phyloP scores from a whole-genome alignment of 1,140 invertebrate species.

The Meloidogyne exigua region DNA sequence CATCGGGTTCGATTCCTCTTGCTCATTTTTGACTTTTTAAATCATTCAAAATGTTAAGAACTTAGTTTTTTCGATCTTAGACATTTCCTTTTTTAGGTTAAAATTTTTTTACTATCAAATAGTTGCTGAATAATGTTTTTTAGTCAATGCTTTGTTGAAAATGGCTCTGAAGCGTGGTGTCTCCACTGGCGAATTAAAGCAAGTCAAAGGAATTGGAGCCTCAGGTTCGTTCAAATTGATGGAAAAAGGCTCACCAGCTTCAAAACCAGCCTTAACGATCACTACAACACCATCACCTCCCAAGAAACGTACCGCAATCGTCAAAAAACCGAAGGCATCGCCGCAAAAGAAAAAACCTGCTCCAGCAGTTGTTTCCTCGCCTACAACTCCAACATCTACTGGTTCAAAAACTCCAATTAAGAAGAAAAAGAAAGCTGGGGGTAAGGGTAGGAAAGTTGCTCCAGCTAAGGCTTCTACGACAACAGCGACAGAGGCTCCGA shows the following conservation, averaged over 20 bases:
- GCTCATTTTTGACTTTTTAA: not conserved
- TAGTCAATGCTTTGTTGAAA: slow-evolving; percentile 38
- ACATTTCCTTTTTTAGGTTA: too few species aligned
- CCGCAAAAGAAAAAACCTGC: slow-evolving; percentile 1
- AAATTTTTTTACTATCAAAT: too few species aligned
- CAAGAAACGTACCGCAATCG: slow-evolving; percentile 29
- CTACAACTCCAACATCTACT: slow-evolving; percentile 9
- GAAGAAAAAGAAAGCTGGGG: not conserved
- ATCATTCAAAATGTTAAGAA: not conserved
- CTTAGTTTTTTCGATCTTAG: too few species aligned
- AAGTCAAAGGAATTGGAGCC: slow-evolving; percentile 49
- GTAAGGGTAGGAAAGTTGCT: not conserved
- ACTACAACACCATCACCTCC: slow-evolving; percentile 17
- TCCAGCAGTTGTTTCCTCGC: slow-evolving; percentile 8
- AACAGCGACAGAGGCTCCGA: not conserved
- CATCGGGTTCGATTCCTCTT: too few species aligned
- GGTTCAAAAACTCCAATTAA: not conserved
- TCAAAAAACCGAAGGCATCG: not conserved
- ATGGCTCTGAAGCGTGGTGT: slow-evolving; percentile 36
- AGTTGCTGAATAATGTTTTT: not conserved
- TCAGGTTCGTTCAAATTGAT: slow-evolving; percentile 48
- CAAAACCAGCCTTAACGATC: slow-evolving; percentile 22
- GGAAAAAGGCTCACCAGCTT: slow-evolving; percentile 29
- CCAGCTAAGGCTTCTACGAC: not conserved
- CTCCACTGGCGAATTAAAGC: slow-evolving; percentile 30